Evolutionary conservation across 1,140 invertebrate genomes (phyloP).

Genomic region (Phymorhynchus buccinoides): DNA sequence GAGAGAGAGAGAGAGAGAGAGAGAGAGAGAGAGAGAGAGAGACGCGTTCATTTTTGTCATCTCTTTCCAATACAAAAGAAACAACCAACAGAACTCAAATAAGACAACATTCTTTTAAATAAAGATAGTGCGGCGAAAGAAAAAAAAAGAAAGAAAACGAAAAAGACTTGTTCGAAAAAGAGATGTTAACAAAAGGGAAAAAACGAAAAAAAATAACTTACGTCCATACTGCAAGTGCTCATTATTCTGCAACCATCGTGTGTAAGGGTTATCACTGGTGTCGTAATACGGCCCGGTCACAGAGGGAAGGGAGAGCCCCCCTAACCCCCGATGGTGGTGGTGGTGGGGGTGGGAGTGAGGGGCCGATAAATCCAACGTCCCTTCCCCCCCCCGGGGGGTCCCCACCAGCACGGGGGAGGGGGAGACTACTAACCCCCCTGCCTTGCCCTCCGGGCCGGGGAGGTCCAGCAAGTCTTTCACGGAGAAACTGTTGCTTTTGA

Average conservation of each 20-base stretch:
- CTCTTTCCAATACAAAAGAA: too few species aligned
- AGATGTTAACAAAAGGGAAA: background rate
- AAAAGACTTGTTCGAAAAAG: background rate
- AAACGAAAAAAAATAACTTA: slow-evolving; percentile 37
- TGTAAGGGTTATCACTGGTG: slow-evolving; percentile 65
- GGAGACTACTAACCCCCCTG: background rate
- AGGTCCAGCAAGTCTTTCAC: slow-evolving; percentile 70
- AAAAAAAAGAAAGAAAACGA: background rate
- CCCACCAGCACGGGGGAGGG: slow-evolving; percentile 9
- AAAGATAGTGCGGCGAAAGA: background rate
- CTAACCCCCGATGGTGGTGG: background rate
- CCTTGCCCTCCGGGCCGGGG: slow-evolving; percentile 45
- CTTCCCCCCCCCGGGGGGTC: slow-evolving; percentile 10
- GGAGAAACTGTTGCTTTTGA: slow-evolving; percentile 64
- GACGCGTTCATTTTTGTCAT: too few species aligned
- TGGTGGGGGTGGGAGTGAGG: background rate
- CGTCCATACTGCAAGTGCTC: slow-evolving; percentile 50
- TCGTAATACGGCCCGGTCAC: slow-evolving; percentile 55
- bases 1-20: background rate
- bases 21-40: background rate
- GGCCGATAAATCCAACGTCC: slow-evolving; percentile 32
- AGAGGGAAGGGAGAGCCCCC: background rate
- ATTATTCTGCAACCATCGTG: slow-evolving; percentile 67
- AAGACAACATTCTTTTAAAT: too few species aligned
- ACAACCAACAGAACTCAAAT: too few species aligned